Base-by-base conservation (phyloP, 92 coral and sea anemone genomes). In the Actinernus sp. region DNA sequence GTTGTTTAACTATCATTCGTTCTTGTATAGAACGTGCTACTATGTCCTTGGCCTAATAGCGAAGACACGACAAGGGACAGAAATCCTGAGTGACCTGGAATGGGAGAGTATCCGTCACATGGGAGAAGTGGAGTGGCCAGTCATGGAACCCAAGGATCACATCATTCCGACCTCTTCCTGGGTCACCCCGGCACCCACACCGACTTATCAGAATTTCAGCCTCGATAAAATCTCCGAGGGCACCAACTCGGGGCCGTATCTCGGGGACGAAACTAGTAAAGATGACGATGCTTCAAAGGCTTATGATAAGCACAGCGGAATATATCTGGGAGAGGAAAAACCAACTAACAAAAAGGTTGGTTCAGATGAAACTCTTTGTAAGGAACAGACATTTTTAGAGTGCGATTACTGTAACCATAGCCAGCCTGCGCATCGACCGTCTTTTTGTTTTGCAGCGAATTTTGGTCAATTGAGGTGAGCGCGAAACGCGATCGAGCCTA, bases 51-150 rank as follows among this genome's bases (percentile, higher is more conserved):
- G 98, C 4, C 71, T 93, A 69, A 90, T 91, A 16, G 97, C 98
- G 5, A 93, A 88, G 70, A 93, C 98, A 8, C 97, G 98, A 8
- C 93, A 90, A 71, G 98, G 98, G 20, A 89, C 97, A 3, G 98
- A 93, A 65, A 73, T 86, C 49, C 93, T 93, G 2, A 84, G 60
- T 18, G 88, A 67, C 38, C 76, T 70, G 1, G 93, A 90, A 47
- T 93, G 98, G 98, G 94, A 90, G 22, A 93, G 98, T 34, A 84
- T 93, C 2, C 90, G 98, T 7, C 97, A 93, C 65, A 80, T 82
- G 21, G 97, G 98, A 16, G 90, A 87, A 6, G 97, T 86, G 26
- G 70, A 74, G 53, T 93, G 98, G 98, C 98, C 98, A 11, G 97
- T 93, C 8, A 73, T 79, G 13, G 96, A 85, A 17, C 68, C 83